phyloP scores from a whole-genome alignment of 53 echinoderm and acorn worm species.

The Crossaster papposus region DNA sequence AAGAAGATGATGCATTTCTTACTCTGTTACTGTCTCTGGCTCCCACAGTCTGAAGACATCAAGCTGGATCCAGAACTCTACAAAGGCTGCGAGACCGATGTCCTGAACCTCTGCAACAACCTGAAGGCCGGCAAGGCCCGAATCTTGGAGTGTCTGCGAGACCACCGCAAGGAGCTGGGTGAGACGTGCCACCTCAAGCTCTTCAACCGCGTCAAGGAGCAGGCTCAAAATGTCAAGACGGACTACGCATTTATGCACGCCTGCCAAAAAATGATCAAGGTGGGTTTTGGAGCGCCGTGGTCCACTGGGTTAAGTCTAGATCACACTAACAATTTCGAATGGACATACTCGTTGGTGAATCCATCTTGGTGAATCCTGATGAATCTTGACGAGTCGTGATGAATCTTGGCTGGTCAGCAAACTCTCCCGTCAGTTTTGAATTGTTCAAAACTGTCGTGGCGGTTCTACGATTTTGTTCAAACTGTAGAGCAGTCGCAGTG shows the following conservation, averaged over 20 bases:
- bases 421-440: no score
- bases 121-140: conserved; percentile 75
- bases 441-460: no score
- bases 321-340: no score
- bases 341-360: no score
- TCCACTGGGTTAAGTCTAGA: no score
- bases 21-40: neutral
- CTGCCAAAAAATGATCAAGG: conserved; percentile 94
- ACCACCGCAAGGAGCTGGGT: conserved; percentile 65
- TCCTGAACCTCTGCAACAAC: conserved; percentile 29
- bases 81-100: conserved; percentile 57
- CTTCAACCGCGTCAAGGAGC: conserved; percentile 84
- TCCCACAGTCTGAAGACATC: conserved; percentile 62
- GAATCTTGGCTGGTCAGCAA: no score
- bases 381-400: no score
- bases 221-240: conserved; percentile 74
- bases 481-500: no score
- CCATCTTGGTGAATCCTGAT: no score
- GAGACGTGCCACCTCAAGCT: conserved; percentile 78
- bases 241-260: conserved; percentile 90
- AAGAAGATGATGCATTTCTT: neutral
- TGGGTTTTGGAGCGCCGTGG: neutral
- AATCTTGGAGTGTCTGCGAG: conserved; percentile 84
- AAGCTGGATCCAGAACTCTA: conserved; percentile 68
- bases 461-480: no score